A percentile compares a stretch with the other conserved stretches of the same genome.
Evolutionary conservation across 2,113 vertebrate genomes (phyloP).

Genomic region (rabbit (Oryctolagus cuniculus)): DNA sequence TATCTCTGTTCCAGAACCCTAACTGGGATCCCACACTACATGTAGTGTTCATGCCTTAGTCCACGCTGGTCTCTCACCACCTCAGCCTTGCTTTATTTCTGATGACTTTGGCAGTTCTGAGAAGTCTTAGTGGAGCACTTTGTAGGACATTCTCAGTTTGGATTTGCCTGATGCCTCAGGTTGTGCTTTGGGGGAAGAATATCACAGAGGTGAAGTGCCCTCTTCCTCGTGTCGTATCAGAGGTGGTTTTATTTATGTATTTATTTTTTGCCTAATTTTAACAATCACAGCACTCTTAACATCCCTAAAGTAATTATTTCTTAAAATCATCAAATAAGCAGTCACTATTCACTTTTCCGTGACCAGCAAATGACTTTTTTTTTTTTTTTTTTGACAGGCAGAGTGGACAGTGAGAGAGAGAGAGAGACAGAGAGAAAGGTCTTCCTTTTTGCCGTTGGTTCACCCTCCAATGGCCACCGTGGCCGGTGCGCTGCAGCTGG

Average conservation of each 20-base stretch:
- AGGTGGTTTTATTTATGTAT: not conserved
- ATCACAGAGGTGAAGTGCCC: not conserved
- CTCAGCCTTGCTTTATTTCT: slow-evolving; percentile 33
- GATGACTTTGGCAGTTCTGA: not conserved
- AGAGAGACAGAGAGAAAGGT: too few relatives aligned
- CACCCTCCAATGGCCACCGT: too few relatives aligned
- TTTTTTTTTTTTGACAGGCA: too few relatives aligned
- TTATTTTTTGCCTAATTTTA: not conserved
- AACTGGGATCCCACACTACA: not conserved
- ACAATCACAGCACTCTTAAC: not conserved
- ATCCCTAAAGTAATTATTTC: slow-evolving; percentile 22
- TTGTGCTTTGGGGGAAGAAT: not conserved
- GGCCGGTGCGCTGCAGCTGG: too few relatives aligned
- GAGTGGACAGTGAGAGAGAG: too few relatives aligned
- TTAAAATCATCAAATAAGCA: slow-evolving; percentile 21
- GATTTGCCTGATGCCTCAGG: not conserved
- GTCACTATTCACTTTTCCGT: not conserved
- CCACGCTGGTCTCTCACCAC: not conserved
- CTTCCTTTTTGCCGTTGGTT: too few relatives aligned
- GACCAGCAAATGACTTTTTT: not conserved
- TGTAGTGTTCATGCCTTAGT: not conserved
- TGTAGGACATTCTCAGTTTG: not conserved
- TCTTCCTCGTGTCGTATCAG: not conserved
- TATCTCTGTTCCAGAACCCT: not conserved
- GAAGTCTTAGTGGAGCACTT: not conserved